Conservation (phyloP, 2,797 vertebrate genomes). For the Streptopelia turtur region DNA sequence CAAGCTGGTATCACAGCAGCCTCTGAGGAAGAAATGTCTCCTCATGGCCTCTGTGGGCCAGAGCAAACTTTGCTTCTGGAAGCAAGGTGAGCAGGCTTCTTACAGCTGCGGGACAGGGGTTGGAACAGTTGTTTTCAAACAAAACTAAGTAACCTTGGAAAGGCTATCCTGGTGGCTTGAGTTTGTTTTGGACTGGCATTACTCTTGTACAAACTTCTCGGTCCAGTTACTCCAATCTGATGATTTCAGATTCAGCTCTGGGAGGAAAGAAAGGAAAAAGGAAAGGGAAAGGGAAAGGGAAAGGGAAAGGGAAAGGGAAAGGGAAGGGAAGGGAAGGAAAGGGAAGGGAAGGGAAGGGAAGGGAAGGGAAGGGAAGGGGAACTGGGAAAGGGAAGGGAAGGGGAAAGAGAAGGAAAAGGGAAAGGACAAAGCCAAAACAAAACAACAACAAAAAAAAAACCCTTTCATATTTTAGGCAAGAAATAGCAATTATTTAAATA, state of each 20-base stretch:
- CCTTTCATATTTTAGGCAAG: neutral
- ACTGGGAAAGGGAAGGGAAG: accelerated
- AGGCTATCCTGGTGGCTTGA: neutral
- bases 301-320: no score
- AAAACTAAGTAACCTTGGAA: neutral
- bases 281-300: no score
- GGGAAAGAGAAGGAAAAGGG: no score
- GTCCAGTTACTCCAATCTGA: neutral
- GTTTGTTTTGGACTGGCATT: neutral
- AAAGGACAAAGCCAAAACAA: neutral
- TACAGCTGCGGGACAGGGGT: neutral
- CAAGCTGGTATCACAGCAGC: neutral
- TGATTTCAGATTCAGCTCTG: neutral
- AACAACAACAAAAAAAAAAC: neutral
- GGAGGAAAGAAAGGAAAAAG: no score
- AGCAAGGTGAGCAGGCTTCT: neutral
- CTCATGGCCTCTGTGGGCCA: neutral
- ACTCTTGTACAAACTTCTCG: neutral
- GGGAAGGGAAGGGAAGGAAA: no score
- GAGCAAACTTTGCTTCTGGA: neutral
- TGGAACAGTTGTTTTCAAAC: neutral
- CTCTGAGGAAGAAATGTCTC: neutral
- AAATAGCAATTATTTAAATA: neutral
- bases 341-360: no score
- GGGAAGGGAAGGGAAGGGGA: no score